Evolutionary conservation across 1,140 invertebrate genomes (phyloP), one percentile per base, ranked within the genome.

Genomic region (Achroia grisella): DNA sequence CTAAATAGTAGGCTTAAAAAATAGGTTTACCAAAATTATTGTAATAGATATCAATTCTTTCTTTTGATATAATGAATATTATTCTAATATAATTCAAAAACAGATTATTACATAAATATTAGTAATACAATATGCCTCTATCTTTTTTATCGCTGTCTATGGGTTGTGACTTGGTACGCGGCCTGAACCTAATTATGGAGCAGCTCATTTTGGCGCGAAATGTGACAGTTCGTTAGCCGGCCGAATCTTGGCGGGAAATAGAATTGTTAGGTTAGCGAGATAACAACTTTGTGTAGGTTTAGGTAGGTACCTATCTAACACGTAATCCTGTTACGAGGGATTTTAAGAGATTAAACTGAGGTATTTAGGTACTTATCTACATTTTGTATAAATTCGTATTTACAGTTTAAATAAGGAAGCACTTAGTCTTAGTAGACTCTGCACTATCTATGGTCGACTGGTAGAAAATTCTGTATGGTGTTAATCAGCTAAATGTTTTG

Each of bases 161-260:
- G n/a, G 11, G 6, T 10, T 8, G n/a, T 15, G 11, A n/a, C 15
- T 9, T 47, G 44, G 48, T 47, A 56, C 13, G 43, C 48, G 58
- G 47, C 47, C 49, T 31, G 55, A 69, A 74, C 61, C 49, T 67
- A 74, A 69, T 72, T 70, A 72, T 61, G 65, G 66, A 44, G 44
- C 47, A 52, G 55, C 57, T 60, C 65, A 70, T 73, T 70, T 75
- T 64, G 62, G 52, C 66, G 66, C 54, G 54, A 65, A 74, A 69
- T 70, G 57, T 64, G 62, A 64, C 71, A 75, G 69, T 75, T 75
- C 71, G 68, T 75, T 75, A 75, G 57, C 39, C 44, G 42, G 45
- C 52, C 61, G 61, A 51, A 51, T 58, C 42, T 56, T 52, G 48
- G 45, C 54, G 59, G 42, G 33, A 42, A 46, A 56, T 44, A 44